Percentiles rank a stretch among this genome's conserved stretches.
Conservation (phyloP, 2,113 vertebrate genomes). For the Misgurnus mizolepis region DNA sequence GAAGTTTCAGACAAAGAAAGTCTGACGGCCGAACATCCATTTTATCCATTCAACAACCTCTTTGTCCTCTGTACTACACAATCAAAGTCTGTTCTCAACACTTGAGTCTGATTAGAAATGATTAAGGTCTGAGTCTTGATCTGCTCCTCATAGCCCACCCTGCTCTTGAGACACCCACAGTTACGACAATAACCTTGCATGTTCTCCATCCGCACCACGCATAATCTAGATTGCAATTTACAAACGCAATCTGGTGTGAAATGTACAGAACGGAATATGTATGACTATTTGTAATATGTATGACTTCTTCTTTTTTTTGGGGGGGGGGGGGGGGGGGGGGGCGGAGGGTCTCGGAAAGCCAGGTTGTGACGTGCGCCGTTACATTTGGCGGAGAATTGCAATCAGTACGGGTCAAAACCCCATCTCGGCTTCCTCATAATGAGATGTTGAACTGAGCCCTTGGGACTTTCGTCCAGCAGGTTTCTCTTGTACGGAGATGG, state of each 20-base stretch:
- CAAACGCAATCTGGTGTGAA: slow-evolving; percentile 6
- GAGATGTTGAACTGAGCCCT: slow-evolving; percentile 56
- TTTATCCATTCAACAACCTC: slow-evolving; percentile 7
- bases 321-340: not conserved
- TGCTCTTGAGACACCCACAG: slow-evolving; percentile 5
- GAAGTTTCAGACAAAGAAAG: not conserved
- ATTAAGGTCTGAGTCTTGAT: not conserved
- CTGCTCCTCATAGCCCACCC: not conserved
- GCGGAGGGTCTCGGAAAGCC: not conserved
- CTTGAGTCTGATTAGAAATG: slow-evolving; percentile 29
- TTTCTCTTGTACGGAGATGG: slow-evolving; percentile 35
- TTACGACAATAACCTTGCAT: not conserved
- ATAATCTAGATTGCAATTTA: not conserved
- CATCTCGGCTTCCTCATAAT: slow-evolving; percentile 57
- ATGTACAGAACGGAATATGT: not conserved
- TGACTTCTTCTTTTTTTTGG: slow-evolving; percentile 1
- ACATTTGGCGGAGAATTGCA: slow-evolving; percentile 48
- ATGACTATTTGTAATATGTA: not conserved
- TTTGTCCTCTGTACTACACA: not conserved
- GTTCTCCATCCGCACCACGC: not conserved
- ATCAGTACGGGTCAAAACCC: slow-evolving; percentile 59
- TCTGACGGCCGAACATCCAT: not conserved
- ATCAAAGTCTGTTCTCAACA: slow-evolving; percentile 1
- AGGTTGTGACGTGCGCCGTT: not conserved
- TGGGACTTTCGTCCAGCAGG: slow-evolving; percentile 32